These are phyloP conservation scores for Odontophorus gujanensis DNA, from an alignment of 2,113 vertebrate species.

Conservation along the genomic window DNA sequence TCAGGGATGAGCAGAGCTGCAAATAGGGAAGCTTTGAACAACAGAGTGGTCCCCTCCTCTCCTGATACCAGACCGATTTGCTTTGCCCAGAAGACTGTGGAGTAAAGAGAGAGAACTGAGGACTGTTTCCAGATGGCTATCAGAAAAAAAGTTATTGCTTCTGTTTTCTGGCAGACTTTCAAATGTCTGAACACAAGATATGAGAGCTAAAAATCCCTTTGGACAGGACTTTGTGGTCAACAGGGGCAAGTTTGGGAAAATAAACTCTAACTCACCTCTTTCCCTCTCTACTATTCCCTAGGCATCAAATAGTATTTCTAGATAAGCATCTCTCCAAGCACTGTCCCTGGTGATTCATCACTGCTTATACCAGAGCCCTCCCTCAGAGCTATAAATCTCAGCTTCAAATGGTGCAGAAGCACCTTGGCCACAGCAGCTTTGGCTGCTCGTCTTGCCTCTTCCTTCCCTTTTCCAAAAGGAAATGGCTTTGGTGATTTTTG, in stretches of 20 bases:
- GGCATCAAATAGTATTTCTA: background rate
- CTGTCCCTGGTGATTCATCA: background rate
- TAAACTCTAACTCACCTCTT: background rate
- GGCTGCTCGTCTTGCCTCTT: background rate
- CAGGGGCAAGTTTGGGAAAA: background rate
- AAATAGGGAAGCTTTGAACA: background rate
- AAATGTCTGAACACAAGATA: background rate
- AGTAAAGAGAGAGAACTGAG: background rate
- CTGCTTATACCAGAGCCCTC: background rate
- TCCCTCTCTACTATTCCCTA: background rate
- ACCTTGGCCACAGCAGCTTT: background rate
- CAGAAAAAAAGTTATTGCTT: background rate
- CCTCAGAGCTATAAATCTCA: background rate
- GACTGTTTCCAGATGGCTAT: background rate
- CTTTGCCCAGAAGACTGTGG: background rate
- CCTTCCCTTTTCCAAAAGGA: background rate
- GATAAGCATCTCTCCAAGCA: background rate
- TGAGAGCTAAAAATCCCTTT: background rate
- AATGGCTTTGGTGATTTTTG: rapidly evolving
- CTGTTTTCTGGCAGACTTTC: background rate
- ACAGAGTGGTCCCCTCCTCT: background rate
- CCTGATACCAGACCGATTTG: background rate
- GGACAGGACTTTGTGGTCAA: background rate
- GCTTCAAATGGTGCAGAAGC: background rate
- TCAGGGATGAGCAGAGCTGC: background rate